A percentile compares a stretch with the other conserved stretches of the same genome.
Evolutionary conservation across 1,140 invertebrate genomes (phyloP).

Genomic region (Himalopsyche phryganea): DNA sequence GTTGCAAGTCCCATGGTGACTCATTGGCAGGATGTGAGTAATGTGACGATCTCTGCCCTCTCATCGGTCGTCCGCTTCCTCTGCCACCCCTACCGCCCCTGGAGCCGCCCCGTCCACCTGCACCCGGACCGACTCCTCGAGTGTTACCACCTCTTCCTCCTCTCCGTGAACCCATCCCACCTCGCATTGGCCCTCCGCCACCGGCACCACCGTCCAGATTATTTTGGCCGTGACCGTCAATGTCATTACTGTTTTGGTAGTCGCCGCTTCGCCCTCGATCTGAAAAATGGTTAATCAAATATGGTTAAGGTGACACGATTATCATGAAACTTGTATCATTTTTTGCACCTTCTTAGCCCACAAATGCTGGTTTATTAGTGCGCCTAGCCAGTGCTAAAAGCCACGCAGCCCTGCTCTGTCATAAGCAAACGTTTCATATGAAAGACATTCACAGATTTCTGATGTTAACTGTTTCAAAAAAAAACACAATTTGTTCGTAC

Average conservation of each 20-base stretch:
- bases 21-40: constrained; percentile 31
- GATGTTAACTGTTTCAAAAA: too few relatives aligned
- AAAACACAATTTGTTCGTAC: too few relatives aligned
- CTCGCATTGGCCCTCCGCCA: constrained; percentile 46
- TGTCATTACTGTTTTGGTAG: constrained; percentile 2
- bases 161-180: constrained; percentile 45
- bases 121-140: constrained; percentile 43
- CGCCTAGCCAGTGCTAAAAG: too few relatives aligned
- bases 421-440: too few relatives aligned
- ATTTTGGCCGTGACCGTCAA: constrained; percentile 37
- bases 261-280: constrained; percentile 50
- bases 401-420: too few relatives aligned
- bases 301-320: too few relatives aligned
- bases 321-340: too few relatives aligned
- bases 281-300: too few relatives aligned
- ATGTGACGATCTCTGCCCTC: constrained; percentile 22
- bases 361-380: too few relatives aligned
- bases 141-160: constrained; percentile 55
- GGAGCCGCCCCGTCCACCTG: constrained; percentile 48
- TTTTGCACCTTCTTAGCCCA: too few relatives aligned
- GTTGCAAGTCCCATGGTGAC: neutral
- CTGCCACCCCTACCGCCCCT: constrained; percentile 50
- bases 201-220: constrained; percentile 46
- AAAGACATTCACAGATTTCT: too few relatives aligned
- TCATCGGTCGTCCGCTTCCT: constrained; percentile 30